Percentiles rank a stretch among this genome's conserved stretches.
Conservation (phyloP, 1,140 invertebrate species). For the Linepithema humile region DNA sequence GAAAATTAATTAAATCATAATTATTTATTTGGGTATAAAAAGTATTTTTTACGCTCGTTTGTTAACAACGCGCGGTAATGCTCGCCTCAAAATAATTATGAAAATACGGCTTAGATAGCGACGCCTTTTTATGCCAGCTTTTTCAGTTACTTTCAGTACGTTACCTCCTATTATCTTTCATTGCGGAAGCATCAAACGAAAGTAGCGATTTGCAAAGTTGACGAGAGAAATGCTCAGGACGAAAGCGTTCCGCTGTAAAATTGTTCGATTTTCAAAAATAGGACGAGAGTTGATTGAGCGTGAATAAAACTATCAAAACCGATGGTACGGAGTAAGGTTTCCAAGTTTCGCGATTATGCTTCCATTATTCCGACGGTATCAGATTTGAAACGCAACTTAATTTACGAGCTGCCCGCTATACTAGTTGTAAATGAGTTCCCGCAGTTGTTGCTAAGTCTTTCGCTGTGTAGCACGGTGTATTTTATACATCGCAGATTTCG, state of each 20-base stretch:
- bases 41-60: too few relatives aligned
- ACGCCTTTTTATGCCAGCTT: too few relatives aligned
- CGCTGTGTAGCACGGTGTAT: not conserved
- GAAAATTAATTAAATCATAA: too few relatives aligned
- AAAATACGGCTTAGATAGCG: too few relatives aligned
- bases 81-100: too few relatives aligned
- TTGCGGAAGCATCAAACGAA: not conserved
- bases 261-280: conserved; percentile 43
- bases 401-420: conserved; percentile 31
- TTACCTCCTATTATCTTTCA: conserved; percentile 43
- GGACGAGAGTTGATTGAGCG: conserved; percentile 22
- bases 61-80: too few relatives aligned
- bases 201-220: conserved; percentile 44
- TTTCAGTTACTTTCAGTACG: conserved; percentile 34
- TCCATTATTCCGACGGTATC: conserved; percentile 38
- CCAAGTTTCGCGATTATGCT: conserved; percentile 49
- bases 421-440: conserved; percentile 42
- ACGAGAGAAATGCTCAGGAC: conserved; percentile 21
- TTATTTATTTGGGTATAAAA: too few relatives aligned
- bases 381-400: conserved; percentile 53
- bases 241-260: conserved; percentile 15
- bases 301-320: conserved; percentile 23
- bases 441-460: conserved; percentile 25
- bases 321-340: not conserved
- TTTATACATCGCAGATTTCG: conserved; percentile 28